A percentile compares a stretch with the other conserved stretches of the same genome.
Conservation (phyloP, 37 sponge, comb jelly and placozoan genomes). For the Aplysina aerophoba region DNA sequence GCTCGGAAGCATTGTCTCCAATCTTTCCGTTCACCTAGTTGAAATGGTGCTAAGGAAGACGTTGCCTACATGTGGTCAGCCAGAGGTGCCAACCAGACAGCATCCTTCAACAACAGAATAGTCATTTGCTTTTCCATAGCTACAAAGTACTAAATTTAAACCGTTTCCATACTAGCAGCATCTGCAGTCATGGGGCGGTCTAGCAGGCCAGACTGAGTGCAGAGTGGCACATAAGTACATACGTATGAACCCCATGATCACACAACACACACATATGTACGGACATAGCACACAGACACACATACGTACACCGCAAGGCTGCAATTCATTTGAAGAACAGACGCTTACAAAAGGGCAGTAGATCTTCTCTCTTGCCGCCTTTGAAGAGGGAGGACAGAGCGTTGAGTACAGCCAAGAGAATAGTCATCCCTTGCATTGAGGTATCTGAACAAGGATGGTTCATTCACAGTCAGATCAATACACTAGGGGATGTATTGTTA, state of each 20-base stretch:
- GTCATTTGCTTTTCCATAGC: no score
- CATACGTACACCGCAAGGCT: conserved; percentile 12
- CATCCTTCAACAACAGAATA: no score
- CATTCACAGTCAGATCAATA: no score
- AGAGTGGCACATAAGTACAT: neutral
- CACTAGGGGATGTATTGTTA: no score
- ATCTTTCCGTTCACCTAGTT: no score
- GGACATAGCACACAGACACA: conserved; percentile 39
- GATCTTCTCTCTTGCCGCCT: conserved; percentile 77
- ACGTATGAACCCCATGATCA: no score
- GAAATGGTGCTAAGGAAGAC: neutral
- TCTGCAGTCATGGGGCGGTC: neutral
- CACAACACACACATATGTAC: no score
- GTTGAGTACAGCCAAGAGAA: conserved; percentile 56
- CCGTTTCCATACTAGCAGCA: neutral
- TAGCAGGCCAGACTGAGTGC: neutral
- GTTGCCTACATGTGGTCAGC: no score
- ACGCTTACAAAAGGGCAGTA: conserved; percentile 56
- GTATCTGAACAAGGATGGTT: neutral
- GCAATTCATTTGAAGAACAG: neutral
- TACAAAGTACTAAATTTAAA: no score
- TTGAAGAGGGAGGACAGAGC: conserved; percentile 57
- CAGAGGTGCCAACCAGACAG: no score
- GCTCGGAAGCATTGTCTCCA: neutral
- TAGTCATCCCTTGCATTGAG: conserved; percentile 33